Base-by-base conservation (phyloP, 2,113 vertebrate genomes). In the Paradisaea rubra region DNA sequence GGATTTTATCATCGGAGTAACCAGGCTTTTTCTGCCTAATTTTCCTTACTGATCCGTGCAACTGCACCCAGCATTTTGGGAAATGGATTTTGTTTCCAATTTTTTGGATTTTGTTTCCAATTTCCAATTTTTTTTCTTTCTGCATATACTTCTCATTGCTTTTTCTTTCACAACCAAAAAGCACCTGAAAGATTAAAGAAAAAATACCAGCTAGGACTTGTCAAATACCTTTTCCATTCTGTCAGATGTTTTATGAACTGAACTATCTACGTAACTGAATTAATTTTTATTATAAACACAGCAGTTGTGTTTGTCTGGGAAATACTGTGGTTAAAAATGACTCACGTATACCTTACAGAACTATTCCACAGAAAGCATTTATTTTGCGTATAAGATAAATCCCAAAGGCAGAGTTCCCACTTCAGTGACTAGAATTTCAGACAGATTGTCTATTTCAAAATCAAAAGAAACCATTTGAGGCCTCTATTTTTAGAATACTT, bases 201-300 rank as follows among this genome's bases (percentile, higher is more conserved):
- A 85, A 66, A 53, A 25, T 77, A 81, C 93, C n/a, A 71, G 94
- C 71, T 81, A 78, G 76, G 88, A 76, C 96, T 95, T 95, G 95
- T 90, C 85, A 96, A 90, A 96, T 97, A 93, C 85, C 64, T 96
- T 56, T 96, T 78, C 60, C 25, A 59, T 91, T 93, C 64, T 84
- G 91, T 96, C 91, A 97, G 85, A 88, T 83, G 76, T 90, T 93
- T 96, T 80, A 83, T 90, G 82, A 90, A 86, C 74, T 44, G 50
- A 82, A 41, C 31, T 82, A 49, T 78, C 71, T 91, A 64, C 0
- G 2, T 88, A 93, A 81, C 82, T 90, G 41, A 88, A 91, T 90
- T 90, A 78, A 88, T 95, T 91, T 87, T 95, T 82, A 78, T 83
- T 88, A 93, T 86, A 92, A 95, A 89, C 76, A 78, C 22, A 86